Conservation (phyloP, 2,797 vertebrate species). For the Astyanax mexicanus region DNA sequence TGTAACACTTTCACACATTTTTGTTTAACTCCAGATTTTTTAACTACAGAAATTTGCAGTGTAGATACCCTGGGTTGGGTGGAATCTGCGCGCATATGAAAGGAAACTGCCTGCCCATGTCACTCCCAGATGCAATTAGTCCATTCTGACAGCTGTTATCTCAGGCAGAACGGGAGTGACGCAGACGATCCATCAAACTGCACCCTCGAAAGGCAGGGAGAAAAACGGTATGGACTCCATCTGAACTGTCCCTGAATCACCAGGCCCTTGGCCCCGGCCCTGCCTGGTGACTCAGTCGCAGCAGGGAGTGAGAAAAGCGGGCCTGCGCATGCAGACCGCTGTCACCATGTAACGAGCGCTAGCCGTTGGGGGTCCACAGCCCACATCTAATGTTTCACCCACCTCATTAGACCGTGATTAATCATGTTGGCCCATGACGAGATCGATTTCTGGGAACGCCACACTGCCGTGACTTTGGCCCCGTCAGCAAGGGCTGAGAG, state of each 20-base stretch:
- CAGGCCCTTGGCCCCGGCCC: slow-evolving; percentile 32
- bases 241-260: slow-evolving; percentile 60
- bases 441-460: slow-evolving; percentile 26
- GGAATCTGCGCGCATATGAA: slow-evolving; percentile 48
- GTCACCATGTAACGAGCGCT: slow-evolving; percentile 46
- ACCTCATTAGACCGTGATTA: slow-evolving; percentile 53
- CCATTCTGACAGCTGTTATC: slow-evolving; percentile 76
- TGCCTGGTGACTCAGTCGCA: slow-evolving; percentile 56
- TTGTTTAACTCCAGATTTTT: too few species aligned
- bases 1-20: too few species aligned
- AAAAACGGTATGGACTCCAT: slow-evolving; percentile 63
- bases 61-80: slow-evolving; percentile 22
- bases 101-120: background rate
- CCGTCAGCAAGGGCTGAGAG: slow-evolving; percentile 25
- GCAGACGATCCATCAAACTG: slow-evolving; percentile 61
- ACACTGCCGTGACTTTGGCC: slow-evolving; percentile 18
- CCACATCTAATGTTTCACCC: slow-evolving; percentile 47
- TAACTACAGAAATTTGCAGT: too few species aligned
- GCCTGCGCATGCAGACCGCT: slow-evolving; percentile 40
- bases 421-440: slow-evolving; percentile 42
- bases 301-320: slow-evolving; percentile 38
- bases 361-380: slow-evolving; percentile 45
- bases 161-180: slow-evolving; percentile 70
- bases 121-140: slow-evolving; percentile 67
- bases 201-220: slow-evolving; percentile 57